Evolutionary conservation across 2,797 vertebrate species (phyloP).

Genomic region (Squalus acanthias): DNA sequence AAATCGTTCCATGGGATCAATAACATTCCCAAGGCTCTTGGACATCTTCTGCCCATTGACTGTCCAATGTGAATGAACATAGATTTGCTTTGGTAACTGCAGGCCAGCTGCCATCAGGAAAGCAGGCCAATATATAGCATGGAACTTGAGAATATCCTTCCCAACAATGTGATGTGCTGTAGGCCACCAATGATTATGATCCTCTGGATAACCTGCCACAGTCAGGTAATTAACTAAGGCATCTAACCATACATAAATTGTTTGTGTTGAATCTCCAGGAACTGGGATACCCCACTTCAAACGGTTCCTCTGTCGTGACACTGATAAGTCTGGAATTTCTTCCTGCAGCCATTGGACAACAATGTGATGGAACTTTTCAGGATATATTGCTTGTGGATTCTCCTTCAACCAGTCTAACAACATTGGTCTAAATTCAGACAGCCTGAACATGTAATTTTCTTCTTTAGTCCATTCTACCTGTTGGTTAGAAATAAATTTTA

Average conservation of each 20-base stretch:
- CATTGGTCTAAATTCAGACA: slow-evolving; percentile 68
- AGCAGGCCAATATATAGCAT: slow-evolving; percentile 89
- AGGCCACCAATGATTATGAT: slow-evolving; percentile 66
- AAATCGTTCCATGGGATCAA: slow-evolving; percentile 68
- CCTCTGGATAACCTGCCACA: slow-evolving; percentile 72
- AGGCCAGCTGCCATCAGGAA: slow-evolving; percentile 80
- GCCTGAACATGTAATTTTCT: slow-evolving; percentile 90
- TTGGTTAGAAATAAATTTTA: slow-evolving; percentile 38
- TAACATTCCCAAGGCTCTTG: slow-evolving; percentile 86
- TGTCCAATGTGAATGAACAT: slow-evolving; percentile 93
- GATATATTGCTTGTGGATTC: slow-evolving; percentile 62
- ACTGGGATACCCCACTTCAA: slow-evolving; percentile 89
- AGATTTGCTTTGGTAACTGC: slow-evolving; percentile 66
- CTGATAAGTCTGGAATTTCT: slow-evolving; percentile 80
- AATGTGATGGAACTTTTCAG: slow-evolving; percentile 64
- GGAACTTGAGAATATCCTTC: slow-evolving; percentile 95
- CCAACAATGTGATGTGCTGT: slow-evolving; percentile 73
- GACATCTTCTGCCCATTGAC: slow-evolving; percentile 91
- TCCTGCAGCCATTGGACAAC: slow-evolving; percentile 76
- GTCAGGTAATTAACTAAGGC: slow-evolving; percentile 93
- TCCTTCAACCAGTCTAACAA: slow-evolving; percentile 70
- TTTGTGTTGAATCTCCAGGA: slow-evolving; percentile 74
- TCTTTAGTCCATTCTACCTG: slow-evolving; percentile 91
- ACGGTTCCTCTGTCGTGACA: slow-evolving; percentile 79
- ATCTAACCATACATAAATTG: slow-evolving; percentile 92